A percentile compares a stretch with the other conserved stretches of the same genome.
Conservation (phyloP, 2,113 vertebrate genomes). For the Neolamprologus cancellatus region DNA sequence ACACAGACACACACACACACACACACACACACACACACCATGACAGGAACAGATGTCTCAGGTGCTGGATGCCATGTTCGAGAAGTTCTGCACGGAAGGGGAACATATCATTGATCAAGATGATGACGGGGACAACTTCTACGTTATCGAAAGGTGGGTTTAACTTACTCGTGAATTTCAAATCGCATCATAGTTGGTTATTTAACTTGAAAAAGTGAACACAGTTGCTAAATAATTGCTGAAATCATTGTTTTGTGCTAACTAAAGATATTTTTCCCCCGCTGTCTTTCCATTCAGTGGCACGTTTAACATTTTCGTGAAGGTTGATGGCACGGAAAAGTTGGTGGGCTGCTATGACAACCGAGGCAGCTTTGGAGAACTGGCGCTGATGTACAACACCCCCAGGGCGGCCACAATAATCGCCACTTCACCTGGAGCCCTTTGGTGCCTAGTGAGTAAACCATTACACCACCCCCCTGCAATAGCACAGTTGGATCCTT, state of each 20-base stretch:
- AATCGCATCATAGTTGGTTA: not conserved
- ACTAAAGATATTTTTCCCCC: not conserved
- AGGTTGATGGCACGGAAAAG: slow-evolving; percentile 79
- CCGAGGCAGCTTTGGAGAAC: slow-evolving; percentile 93
- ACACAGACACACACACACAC: no score
- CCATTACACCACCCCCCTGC: not conserved
- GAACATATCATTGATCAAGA: slow-evolving; percentile 97
- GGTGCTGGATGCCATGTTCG: slow-evolving; percentile 97
- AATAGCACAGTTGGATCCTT: slow-evolving; percentile 2
- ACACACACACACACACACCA: no score
- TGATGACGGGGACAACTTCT: slow-evolving; percentile 98
- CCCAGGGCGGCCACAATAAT: slow-evolving; percentile 95
- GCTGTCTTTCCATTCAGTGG: slow-evolving; percentile 74
- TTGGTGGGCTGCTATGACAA: slow-evolving; percentile 93
- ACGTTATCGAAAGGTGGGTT: slow-evolving; percentile 89
- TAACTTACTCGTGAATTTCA: not conserved
- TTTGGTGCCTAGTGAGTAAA: slow-evolving; percentile 95
- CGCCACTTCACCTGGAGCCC: slow-evolving; percentile 89
- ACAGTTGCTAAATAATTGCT: not conserved
- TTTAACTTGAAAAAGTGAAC: not conserved
- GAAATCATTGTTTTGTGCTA: not conserved
- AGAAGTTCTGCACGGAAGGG: slow-evolving; percentile 84
- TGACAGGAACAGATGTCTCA: slow-evolving; percentile 94
- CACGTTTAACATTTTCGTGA: slow-evolving; percentile 88
- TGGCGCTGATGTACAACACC: slow-evolving; percentile 99